phyloP scores from a whole-genome alignment of 2,113 vertebrate genomes.

The Chaenogobius annularis region DNA sequence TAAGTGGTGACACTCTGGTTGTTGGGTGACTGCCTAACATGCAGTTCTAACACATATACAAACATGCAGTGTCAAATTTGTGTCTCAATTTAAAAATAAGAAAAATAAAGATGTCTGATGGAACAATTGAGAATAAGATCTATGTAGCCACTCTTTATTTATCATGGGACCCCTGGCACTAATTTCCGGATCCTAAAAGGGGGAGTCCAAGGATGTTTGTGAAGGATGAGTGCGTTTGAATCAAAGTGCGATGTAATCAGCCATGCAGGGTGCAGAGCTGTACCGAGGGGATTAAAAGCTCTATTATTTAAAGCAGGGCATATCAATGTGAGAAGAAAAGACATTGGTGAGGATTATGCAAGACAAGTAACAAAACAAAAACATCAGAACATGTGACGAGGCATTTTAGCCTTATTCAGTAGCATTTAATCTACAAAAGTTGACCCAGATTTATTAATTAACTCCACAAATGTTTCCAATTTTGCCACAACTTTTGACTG shows the following conservation, averaged over 20 bases:
- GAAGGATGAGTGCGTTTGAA: conserved; percentile 69
- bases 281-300: conserved; percentile 54
- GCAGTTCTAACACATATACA: too few species aligned
- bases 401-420: not conserved
- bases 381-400: too few species aligned
- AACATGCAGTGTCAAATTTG: too few species aligned
- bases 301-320: conserved; percentile 55
- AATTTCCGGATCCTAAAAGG: conserved; percentile 51
- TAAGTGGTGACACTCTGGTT: too few species aligned
- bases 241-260: conserved; percentile 72
- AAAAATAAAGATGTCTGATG: not conserved
- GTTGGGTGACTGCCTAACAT: too few species aligned
- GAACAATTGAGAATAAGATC: conserved; percentile 48
- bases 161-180: conserved; percentile 54
- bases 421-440: not conserved
- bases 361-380: conserved; percentile 7
- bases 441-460: too few species aligned
- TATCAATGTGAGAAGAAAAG: conserved; percentile 57
- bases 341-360: conserved; percentile 19
- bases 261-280: conserved; percentile 51
- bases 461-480: not conserved
- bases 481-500: not conserved
- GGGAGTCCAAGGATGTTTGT: conserved; percentile 56
- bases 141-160: conserved; percentile 65
- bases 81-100: too few species aligned